Percentiles rank a stretch among this genome's conserved stretches.
These are phyloP conservation scores for Todus mexicanus DNA, from an alignment of 2,797 vertebrate genomes.

Conservation along the genomic window DNA sequence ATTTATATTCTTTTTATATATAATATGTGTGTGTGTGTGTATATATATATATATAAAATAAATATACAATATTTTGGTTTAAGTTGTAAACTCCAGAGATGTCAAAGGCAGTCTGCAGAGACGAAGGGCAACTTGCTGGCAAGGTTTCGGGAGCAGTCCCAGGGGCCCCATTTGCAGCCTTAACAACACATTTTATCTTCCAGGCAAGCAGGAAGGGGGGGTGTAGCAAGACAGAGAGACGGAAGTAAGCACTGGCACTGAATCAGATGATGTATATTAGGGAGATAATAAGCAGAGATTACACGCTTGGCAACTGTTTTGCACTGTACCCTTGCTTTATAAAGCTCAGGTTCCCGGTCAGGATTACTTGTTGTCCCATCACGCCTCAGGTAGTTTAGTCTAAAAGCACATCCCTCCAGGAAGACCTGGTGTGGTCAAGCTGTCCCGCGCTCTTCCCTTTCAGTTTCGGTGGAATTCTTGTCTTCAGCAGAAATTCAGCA, in stretches of 20 bases:
- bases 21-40: too few species aligned
- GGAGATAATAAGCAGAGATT: slow-evolving; percentile 50
- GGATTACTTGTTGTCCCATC: neutral
- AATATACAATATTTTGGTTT: neutral
- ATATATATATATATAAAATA: neutral
- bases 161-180: slow-evolving; percentile 11
- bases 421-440: neutral
- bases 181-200: slow-evolving; percentile 45
- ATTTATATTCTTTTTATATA: neutral
- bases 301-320: neutral
- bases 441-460: neutral
- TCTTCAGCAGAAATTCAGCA: neutral
- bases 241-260: slow-evolving; percentile 31
- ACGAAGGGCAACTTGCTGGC: neutral
- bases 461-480: neutral
- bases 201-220: neutral
- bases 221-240: neutral
- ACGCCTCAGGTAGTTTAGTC: neutral
- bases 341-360: neutral
- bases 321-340: neutral
- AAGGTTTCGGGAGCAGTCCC: slow-evolving; percentile 6
- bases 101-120: neutral
- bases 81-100: neutral
- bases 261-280: slow-evolving; percentile 9
- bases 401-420: neutral